Conservation (phyloP, 2,113 vertebrate genomes). For the Mixornis gularis region DNA sequence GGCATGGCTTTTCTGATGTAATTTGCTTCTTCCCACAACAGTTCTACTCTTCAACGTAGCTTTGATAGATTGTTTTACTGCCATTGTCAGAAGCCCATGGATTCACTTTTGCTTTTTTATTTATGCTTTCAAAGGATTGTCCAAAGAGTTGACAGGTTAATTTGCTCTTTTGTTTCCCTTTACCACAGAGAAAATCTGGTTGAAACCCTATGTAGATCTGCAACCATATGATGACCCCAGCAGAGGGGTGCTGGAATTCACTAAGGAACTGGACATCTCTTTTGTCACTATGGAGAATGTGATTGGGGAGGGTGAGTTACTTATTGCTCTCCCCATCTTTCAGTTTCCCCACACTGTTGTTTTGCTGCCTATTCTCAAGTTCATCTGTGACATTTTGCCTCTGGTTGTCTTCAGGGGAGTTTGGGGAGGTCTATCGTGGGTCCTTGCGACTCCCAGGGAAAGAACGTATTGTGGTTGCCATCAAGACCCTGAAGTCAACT, state of each 20-base stretch:
- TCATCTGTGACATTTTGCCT: not conserved
- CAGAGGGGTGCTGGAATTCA: slow-evolving; percentile 73
- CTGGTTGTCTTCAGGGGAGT: slow-evolving; percentile 78
- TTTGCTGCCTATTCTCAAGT: not conserved
- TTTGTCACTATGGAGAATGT: slow-evolving; percentile 70
- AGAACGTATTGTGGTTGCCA: slow-evolving; percentile 82
- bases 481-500: slow-evolving; percentile 89
- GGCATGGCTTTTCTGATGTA: not conserved
- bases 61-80: not conserved
- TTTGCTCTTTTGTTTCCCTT: not conserved
- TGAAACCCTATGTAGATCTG: slow-evolving; percentile 78
- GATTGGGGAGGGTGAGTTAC: slow-evolving; percentile 73
- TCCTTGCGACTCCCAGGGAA: slow-evolving; percentile 79
- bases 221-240: slow-evolving; percentile 75
- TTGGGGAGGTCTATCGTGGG: slow-evolving; percentile 90
- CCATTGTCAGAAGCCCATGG: not conserved
- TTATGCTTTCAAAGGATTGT: not conserved
- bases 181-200: slow-evolving; percentile 71
- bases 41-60: not conserved
- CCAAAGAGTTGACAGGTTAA: not conserved
- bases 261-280: slow-evolving; percentile 66
- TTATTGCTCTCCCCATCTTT: not conserved
- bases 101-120: not conserved
- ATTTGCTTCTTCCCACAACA: not conserved
- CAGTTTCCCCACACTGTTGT: not conserved